Evolutionary conservation across 2,797 vertebrate species (phyloP).

Genomic region (Chromis chromis): DNA sequence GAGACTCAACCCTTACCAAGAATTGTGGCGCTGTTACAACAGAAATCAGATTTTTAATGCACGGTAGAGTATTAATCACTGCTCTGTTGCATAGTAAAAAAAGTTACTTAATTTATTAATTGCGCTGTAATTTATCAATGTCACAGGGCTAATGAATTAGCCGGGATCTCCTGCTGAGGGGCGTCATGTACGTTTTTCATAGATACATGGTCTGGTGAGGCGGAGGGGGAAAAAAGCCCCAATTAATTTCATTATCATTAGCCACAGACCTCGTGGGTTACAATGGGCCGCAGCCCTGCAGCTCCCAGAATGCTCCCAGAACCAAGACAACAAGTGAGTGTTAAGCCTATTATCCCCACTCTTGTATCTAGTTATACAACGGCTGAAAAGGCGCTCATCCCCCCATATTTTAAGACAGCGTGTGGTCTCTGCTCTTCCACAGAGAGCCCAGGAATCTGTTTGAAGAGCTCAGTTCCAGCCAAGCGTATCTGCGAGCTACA

Average conservation of each 20-base stretch:
- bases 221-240: conserved; percentile 17
- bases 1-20: conserved; percentile 53
- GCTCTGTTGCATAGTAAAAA: conserved; percentile 66
- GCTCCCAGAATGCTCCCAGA: conserved; percentile 63
- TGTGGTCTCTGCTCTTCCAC: conserved; percentile 56
- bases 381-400: conserved; percentile 58
- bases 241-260: conserved; percentile 75
- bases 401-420: conserved; percentile 57
- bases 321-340: conserved; percentile 60
- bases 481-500: conserved; percentile 30
- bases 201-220: conserved; percentile 57
- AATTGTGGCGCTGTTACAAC: conserved; percentile 54
- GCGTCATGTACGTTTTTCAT: conserved; percentile 67
- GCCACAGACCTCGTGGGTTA: conserved; percentile 60
- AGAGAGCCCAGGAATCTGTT: conserved; percentile 26
- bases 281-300: conserved; percentile 58
- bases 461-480: conserved; percentile 24
- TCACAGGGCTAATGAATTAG: conserved; percentile 80
- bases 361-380: conserved; percentile 57
- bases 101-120: conserved; percentile 80
- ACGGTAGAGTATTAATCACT: conserved; percentile 71
- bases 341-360: conserved; percentile 72
- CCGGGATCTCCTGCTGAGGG: conserved; percentile 74
- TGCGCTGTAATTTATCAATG: conserved; percentile 82
- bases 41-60: conserved; percentile 73